A percentile compares a stretch with the other conserved stretches of the same genome.
These are phyloP conservation scores for Syrista parreyssii DNA, from an alignment of 2,888 invertebrate species.

Conservation along the genomic window DNA sequence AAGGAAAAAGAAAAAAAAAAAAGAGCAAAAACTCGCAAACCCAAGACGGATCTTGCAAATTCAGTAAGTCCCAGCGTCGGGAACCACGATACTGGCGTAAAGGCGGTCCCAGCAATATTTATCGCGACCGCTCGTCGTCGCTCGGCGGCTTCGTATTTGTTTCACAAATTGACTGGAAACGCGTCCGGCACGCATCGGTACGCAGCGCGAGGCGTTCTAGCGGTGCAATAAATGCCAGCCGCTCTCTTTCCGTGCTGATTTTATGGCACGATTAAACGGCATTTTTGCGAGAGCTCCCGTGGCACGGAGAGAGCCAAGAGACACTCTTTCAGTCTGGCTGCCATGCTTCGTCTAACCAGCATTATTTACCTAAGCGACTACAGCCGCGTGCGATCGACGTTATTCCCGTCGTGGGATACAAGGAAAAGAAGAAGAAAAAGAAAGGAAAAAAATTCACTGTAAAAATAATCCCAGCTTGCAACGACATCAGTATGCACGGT, in stretches of 20 bases:
- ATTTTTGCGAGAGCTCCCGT: constrained; percentile 15
- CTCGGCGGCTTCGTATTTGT: constrained; percentile 4
- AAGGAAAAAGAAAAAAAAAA: background rate
- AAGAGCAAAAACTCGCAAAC: background rate
- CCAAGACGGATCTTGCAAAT: background rate
- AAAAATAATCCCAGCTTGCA: background rate
- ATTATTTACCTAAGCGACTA: background rate
- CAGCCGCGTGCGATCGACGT: background rate
- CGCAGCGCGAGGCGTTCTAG: constrained; percentile 1
- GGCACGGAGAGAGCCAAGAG: constrained; percentile 8
- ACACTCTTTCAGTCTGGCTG: constrained; percentile 2
- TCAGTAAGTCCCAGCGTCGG: background rate
- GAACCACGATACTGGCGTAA: background rate
- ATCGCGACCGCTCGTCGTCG: background rate
- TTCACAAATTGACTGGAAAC: constrained; percentile 7
- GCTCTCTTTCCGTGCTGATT: constrained; percentile 1
- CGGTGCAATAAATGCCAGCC: constrained; percentile 7
- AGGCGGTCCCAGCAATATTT: background rate
- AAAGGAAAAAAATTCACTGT: background rate
- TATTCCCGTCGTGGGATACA: background rate
- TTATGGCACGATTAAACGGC: constrained; percentile 5
- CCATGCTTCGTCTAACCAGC: constrained; percentile 1
- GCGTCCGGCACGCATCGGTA: background rate
- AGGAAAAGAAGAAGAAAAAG: too few relatives aligned
- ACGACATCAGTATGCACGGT: background rate